Conservation (phyloP, 2,888 invertebrate genomes). For the Drosophila colorata region DNA sequence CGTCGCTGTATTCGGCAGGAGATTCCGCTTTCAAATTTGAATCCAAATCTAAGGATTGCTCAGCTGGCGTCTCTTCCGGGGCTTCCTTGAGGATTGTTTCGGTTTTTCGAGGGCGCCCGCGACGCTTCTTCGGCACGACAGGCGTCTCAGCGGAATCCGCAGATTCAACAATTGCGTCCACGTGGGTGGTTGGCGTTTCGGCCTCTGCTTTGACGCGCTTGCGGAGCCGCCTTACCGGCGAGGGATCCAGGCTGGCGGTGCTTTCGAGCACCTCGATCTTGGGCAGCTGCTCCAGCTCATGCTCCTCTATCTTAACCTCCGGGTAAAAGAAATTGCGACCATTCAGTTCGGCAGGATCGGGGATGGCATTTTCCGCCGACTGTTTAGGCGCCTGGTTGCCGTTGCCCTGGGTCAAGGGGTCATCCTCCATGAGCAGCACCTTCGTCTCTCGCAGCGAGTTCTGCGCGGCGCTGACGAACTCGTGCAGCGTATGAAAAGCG, state of each 20-base stretch:
- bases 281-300: conserved; percentile 80
- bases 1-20: conserved; percentile 32
- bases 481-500: conserved; percentile 75
- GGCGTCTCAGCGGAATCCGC: conserved; percentile 1
- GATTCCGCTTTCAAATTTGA: conserved; percentile 38
- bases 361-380: neutral
- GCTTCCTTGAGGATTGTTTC: conserved; percentile 47
- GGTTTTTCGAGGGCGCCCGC: conserved; percentile 79
- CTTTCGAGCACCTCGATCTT: conserved; percentile 81
- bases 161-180: conserved; percentile 5
- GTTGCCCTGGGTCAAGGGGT: conserved; percentile 64
- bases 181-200: conserved; percentile 9
- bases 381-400: conserved; percentile 56
- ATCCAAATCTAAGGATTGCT: conserved; percentile 29
- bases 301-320: conserved; percentile 81
- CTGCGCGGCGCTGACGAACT: conserved; percentile 67
- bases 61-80: conserved; percentile 4
- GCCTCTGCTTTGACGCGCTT: conserved; percentile 62
- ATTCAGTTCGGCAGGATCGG: conserved; percentile 24
- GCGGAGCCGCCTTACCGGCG: conserved; percentile 47
- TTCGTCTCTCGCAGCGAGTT: conserved; percentile 62
- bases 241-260: conserved; percentile 30
- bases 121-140: conserved; percentile 55
- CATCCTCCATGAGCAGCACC: conserved; percentile 68
- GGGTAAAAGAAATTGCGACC: conserved; percentile 67